Percentiles rank a stretch among this genome's conserved stretches.
Evolutionary conservation across 2,888 invertebrate genomes (phyloP).

Genomic region (Hermaeophaga mercurialis): DNA sequence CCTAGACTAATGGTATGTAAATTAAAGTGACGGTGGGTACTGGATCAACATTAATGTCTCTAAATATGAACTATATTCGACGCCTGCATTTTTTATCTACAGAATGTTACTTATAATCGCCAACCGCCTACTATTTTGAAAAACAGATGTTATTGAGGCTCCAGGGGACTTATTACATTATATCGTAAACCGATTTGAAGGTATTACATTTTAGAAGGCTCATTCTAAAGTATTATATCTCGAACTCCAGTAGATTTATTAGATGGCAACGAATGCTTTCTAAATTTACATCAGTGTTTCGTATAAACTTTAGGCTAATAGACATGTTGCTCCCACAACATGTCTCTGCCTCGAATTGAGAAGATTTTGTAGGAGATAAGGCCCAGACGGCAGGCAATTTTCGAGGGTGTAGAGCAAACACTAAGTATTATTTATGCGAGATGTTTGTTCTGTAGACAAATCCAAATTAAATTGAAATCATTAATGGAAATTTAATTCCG

Average conservation of each 20-base stretch:
- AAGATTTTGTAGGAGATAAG: conserved; percentile 20
- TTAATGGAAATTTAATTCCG: conserved; percentile 12
- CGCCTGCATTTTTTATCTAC: conserved; percentile 29
- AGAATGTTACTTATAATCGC: conserved; percentile 20
- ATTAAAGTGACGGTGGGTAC: conserved; percentile 24
- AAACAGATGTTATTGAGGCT: conserved; percentile 29
- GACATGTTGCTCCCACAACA: conserved; percentile 25
- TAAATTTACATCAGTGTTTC: conserved; percentile 28
- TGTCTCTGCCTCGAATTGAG: conserved; percentile 24
- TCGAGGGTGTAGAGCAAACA: conserved; percentile 19
- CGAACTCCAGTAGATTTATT: conserved; percentile 22
- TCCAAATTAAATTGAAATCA: conserved; percentile 15
- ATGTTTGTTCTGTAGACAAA: conserved; percentile 20
- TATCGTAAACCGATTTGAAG: conserved; percentile 52
- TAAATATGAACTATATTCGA: conserved; percentile 37
- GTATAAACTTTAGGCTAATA: conserved; percentile 28
- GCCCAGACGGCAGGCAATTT: conserved; percentile 18
- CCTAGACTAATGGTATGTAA: conserved; percentile 28
- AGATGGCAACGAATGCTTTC: conserved; percentile 25
- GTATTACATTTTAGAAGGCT: conserved; percentile 42
- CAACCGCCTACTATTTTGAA: conserved; percentile 29
- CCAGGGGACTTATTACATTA: conserved; percentile 51
- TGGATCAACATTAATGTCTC: conserved; percentile 29
- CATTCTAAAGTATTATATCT: conserved; percentile 3
- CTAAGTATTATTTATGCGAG: conserved; percentile 20